Base-by-base conservation (phyloP, 1,140 invertebrate species). In the Drosophila pseudoobscura region DNA sequence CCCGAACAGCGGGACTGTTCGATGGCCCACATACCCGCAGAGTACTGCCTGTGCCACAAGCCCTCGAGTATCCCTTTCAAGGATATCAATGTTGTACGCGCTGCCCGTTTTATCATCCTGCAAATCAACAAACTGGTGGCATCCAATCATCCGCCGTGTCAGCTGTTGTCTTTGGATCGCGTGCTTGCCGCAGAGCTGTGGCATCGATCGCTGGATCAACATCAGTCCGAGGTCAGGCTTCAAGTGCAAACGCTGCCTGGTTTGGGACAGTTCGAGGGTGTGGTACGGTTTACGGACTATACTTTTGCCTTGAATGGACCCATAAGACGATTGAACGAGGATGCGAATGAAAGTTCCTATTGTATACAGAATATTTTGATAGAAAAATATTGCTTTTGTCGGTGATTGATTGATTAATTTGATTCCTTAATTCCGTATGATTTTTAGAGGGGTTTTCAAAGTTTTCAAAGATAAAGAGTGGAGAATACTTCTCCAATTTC, bases 331-430 rank as follows among this genome's bases (percentile, higher is more conserved):
- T 8, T 41, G 2, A 73, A 64, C 15, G 11, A 8, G 1, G 26
- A 43, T 11, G 8, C 20, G 26, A 75, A 43, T 17, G 31, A 50
- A 0, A 39, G 35, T 3, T 65, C 54, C 1, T 29, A 17, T 17
- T 75, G 70, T 39, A 54, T 75, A 41, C 26, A 49, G 1, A 58
- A 75, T 26, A 53, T 53, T 39, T 22, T 74, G 13, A 57, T 74
- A 6, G 24, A 49, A 44, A 53, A 24, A 20, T 74, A 58, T 50
- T 75, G 72, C 29, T 58, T 54, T 59, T 75, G 60, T 46, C 6
- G 9, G 1, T 43, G 3, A 56, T 35, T 31, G 13, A 13, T 13
- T n/a, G n/a, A n/a, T n/a, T n/a, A n/a, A n/a, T n/a, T 3, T 26
- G 3, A 11, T 43, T 15, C 0, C 6, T 24, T 1, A 13, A 3